Percentiles rank a stretch among this genome's conserved stretches.
Conservation (phyloP, 2,888 invertebrate species). For the Chrysina gloriosa region DNA sequence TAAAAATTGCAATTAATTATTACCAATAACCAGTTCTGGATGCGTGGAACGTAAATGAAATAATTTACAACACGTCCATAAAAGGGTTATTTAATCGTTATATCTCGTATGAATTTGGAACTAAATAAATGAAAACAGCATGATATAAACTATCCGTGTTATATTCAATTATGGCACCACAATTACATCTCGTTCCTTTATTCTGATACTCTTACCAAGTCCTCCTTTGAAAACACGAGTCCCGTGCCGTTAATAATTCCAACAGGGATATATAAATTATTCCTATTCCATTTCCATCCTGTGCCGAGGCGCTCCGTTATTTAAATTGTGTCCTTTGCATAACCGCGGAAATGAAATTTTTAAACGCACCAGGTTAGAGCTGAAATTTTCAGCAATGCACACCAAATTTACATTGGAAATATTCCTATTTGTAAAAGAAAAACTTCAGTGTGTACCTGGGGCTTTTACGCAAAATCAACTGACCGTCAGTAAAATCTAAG, state of each 20-base stretch:
- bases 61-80: no score
- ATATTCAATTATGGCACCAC: neutral
- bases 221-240: neutral
- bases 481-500: no score
- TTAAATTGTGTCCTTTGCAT: neutral
- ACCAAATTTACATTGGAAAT: neutral
- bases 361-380: neutral
- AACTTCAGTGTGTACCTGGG: no score
- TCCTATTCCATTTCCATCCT: neutral
- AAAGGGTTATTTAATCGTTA: no score
- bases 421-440: no score
- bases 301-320: neutral
- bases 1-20: no score
- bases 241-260: constrained; percentile 11
- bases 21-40: no score
- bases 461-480: no score
- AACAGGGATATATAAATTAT: constrained; percentile 8
- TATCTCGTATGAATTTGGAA: no score
- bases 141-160: no score
- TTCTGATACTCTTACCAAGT: neutral
- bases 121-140: no score
- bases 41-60: no score
- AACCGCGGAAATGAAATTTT: neutral
- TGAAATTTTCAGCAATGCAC: neutral
- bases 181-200: neutral